These are phyloP conservation scores for Magallana ariakensis DNA, from an alignment of 1,140 invertebrate species.

Conservation along the genomic window DNA sequence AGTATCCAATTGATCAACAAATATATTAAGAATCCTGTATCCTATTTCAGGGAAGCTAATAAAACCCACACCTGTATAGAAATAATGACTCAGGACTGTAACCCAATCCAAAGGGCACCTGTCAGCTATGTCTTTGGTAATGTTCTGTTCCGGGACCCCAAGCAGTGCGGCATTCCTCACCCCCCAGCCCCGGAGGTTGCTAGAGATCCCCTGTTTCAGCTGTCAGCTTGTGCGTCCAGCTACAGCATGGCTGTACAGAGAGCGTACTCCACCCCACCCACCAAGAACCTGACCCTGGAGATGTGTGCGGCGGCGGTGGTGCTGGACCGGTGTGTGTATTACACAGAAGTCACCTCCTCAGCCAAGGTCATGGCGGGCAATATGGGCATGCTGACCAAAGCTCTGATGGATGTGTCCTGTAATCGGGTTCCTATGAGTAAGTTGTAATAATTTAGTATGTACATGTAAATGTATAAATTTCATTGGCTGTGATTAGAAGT, in stretches of 20 bases:
- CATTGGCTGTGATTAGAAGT: no score
- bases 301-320: constrained; percentile 32
- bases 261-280: background rate
- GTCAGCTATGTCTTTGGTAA: constrained; percentile 27
- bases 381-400: background rate
- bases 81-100: constrained; percentile 16
- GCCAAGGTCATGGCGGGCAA: background rate
- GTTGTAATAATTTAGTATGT: background rate
- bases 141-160: background rate
- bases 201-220: constrained; percentile 2
- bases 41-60: constrained; percentile 35
- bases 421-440: background rate
- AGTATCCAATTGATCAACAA: no score
- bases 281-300: background rate
- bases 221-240: constrained; percentile 18
- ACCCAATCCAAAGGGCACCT: constrained; percentile 27
- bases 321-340: constrained; percentile 43
- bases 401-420: background rate
- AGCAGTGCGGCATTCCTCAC: constrained; percentile 6
- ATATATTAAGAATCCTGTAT: background rate
- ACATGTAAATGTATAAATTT: no score
- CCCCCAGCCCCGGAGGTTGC: background rate
- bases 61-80: constrained; percentile 20
- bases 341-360: background rate
- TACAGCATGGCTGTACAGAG: background rate